phyloP scores from a whole-genome alignment of 2,113 vertebrate species.

The Speoplatyrhinus poulsoni region DNA sequence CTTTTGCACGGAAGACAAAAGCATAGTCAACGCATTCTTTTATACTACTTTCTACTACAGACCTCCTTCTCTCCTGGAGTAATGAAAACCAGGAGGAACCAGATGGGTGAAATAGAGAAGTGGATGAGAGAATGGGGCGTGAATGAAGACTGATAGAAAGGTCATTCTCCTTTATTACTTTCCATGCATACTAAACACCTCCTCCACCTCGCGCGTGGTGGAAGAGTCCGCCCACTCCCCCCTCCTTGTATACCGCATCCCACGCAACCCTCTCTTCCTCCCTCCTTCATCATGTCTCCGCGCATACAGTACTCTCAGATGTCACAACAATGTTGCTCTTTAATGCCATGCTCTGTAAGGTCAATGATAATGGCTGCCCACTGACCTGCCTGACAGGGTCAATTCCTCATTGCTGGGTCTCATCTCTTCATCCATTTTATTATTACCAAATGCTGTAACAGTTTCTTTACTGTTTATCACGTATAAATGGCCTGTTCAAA shows the following conservation, averaged over 20 bases:
- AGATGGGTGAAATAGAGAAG: conserved; percentile 26
- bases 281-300: not conserved
- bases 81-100: conserved; percentile 21
- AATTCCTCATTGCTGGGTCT: too few species aligned
- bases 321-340: too few species aligned
- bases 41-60: conserved; percentile 45
- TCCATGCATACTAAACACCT: conserved; percentile 42
- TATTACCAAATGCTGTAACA: too few species aligned
- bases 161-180: conserved; percentile 44
- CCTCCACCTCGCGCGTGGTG: not conserved
- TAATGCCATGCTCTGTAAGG: too few species aligned
- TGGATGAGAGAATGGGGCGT: conserved; percentile 13
- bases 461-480: too few species aligned
- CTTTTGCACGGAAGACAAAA: conserved; percentile 63
- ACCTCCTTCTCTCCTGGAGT: conserved; percentile 30
- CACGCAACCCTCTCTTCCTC: not conserved
- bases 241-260: not conserved
- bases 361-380: too few species aligned
- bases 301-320: too few species aligned
- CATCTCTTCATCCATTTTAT: too few species aligned
- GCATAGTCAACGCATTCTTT: not conserved
- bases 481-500: too few species aligned
- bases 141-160: conserved; percentile 51
- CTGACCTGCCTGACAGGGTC: too few species aligned
- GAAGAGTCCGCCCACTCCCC: not conserved